Evolutionary conservation across 1,140 invertebrate genomes (phyloP).

Genomic region (Mycetomoellerius zeteki): DNA sequence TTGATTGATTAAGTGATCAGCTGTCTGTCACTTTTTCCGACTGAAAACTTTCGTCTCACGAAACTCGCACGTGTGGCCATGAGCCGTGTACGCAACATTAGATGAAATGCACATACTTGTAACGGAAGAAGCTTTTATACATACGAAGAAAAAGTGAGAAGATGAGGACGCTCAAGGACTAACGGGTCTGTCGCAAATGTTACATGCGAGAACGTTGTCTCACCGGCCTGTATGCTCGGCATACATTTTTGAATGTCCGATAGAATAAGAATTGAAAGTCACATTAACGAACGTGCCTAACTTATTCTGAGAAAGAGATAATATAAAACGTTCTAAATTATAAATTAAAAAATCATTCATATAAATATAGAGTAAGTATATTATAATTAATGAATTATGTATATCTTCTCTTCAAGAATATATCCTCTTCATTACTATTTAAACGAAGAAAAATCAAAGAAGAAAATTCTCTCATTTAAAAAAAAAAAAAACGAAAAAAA

Average conservation of each 20-base stretch:
- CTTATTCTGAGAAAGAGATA: slow-evolving; percentile 10
- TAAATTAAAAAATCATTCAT: background rate
- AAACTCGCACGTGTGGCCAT: slow-evolving; percentile 14
- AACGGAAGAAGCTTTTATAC: slow-evolving; percentile 11
- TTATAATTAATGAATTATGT: background rate
- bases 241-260: slow-evolving; percentile 46
- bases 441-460: background rate
- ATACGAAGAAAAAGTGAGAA: slow-evolving; percentile 27
- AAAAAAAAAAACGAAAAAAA: background rate
- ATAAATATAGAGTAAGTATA: background rate
- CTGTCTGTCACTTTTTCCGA: background rate
- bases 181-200: slow-evolving; percentile 61
- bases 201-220: slow-evolving; percentile 38
- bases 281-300: background rate
- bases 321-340: background rate
- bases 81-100: slow-evolving; percentile 8
- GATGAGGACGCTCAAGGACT: slow-evolving; percentile 44
- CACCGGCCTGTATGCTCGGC: slow-evolving; percentile 13
- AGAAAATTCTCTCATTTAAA: background rate
- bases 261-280: slow-evolving; percentile 26
- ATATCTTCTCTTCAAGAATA: background rate
- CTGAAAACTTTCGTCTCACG: slow-evolving; percentile 1
- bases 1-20: slow-evolving; percentile 43
- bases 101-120: slow-evolving; percentile 32
- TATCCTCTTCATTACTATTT: background rate